Conservation (phyloP, 35 echinoderm and acorn worm species). For the Strongylocentrotus purpuratus region DNA sequence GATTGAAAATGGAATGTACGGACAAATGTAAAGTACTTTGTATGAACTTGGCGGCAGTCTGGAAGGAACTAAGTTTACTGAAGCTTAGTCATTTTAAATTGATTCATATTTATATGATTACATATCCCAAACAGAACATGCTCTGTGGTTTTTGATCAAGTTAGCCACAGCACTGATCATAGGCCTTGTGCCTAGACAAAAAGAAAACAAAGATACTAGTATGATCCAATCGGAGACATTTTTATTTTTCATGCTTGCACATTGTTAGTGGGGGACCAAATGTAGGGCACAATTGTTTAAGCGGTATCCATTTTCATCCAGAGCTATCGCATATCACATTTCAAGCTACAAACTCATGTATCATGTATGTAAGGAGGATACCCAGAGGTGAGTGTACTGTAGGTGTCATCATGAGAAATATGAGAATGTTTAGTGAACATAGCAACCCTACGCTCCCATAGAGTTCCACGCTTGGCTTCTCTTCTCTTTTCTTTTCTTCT, state of each 20-base stretch:
- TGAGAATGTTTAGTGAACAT: slow-evolving; percentile 39
- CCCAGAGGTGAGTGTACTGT: slow-evolving; percentile 28
- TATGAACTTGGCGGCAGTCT: background rate
- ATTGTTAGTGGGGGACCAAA: slow-evolving; percentile 29
- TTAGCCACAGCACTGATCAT: background rate
- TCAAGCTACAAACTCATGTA: background rate
- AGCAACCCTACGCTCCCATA: background rate
- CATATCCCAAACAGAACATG: too few species aligned
- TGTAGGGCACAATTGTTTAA: background rate
- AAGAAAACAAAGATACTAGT: background rate
- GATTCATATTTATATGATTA: background rate
- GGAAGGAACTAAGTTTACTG: background rate
- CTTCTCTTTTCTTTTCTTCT: background rate
- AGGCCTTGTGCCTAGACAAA: background rate
- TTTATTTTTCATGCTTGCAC: background rate
- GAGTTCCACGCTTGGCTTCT: background rate
- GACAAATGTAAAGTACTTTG: too few species aligned
- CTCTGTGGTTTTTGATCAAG: background rate
- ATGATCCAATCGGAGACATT: background rate
- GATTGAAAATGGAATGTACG: too few species aligned
- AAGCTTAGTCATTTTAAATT: background rate
- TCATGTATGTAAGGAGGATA: background rate
- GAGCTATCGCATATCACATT: background rate
- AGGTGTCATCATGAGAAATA: slow-evolving; percentile 12
- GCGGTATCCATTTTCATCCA: slow-evolving; percentile 17